phyloP scores from a whole-genome alignment of 2,888 invertebrate species.

The Eupithecia inturbata region DNA sequence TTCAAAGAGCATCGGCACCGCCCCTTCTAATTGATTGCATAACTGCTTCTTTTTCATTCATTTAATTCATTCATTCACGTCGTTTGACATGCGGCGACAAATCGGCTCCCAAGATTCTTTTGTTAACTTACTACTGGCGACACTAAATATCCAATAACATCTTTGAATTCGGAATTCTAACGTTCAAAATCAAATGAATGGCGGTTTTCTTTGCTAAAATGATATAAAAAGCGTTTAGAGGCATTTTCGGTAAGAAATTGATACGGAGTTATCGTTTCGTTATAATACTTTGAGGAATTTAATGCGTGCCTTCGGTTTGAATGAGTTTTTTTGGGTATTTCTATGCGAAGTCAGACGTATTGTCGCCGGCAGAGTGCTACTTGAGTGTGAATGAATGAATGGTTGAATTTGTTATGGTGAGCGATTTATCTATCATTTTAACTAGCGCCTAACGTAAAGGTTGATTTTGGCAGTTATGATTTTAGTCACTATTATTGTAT shows the following conservation, averaged over 20 bases:
- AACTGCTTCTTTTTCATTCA: conserved; percentile 70
- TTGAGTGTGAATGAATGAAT: conserved; percentile 55
- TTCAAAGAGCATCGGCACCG: conserved; percentile 59
- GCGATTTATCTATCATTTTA: conserved; percentile 63
- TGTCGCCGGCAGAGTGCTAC: conserved; percentile 68
- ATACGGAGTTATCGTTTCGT: conserved; percentile 70
- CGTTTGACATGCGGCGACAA: conserved; percentile 79
- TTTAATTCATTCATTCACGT: conserved; percentile 60
- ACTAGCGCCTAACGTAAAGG: conserved; percentile 52
- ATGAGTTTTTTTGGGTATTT: conserved; percentile 27
- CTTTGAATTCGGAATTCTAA: conserved; percentile 1
- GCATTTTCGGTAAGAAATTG: conserved; percentile 51
- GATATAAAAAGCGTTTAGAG: conserved; percentile 40
- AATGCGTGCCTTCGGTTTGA: conserved; percentile 68
- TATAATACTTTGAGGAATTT: conserved; percentile 72
- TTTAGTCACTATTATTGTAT: conserved; percentile 4
- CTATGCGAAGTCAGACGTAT: conserved; percentile 61
- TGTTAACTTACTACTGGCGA: conserved; percentile 42
- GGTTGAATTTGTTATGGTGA: conserved; percentile 74
- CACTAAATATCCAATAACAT: conserved; percentile 1
- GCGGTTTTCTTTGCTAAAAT: conserved; percentile 11
- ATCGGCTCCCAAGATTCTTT: conserved; percentile 63
- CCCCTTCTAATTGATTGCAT: conserved; percentile 80
- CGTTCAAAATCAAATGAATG: not conserved
- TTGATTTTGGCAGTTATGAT: conserved; percentile 39